Evolutionary conservation across 2,797 vertebrate genomes (phyloP).

Genomic region (Fistularia commersonii): DNA sequence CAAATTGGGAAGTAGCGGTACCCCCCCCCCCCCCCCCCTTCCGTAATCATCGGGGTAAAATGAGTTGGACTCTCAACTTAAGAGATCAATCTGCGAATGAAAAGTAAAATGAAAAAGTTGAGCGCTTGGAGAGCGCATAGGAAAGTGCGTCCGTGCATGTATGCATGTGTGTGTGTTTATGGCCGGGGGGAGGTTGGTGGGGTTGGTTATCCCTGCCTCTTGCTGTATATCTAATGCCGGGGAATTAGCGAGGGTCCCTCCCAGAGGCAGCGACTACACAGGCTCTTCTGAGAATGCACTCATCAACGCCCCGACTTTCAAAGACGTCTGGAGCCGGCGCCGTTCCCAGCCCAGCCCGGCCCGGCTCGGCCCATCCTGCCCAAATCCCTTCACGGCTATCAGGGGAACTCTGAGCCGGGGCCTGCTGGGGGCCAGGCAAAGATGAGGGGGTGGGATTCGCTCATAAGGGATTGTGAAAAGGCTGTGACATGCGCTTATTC

Average conservation of each 20-base stretch:
- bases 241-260: constrained; percentile 74
- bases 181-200: constrained; percentile 65
- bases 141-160: constrained; percentile 37
- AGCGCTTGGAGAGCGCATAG: constrained; percentile 57
- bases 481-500: constrained; percentile 80
- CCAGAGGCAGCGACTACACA: constrained; percentile 76
- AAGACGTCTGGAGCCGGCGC: constrained; percentile 73
- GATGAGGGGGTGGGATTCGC: constrained; percentile 69
- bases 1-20: too few relatives aligned
- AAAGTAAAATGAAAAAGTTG: constrained; percentile 63
- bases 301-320: constrained; percentile 71
- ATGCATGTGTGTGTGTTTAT: constrained; percentile 42
- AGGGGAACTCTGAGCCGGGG: constrained; percentile 70
- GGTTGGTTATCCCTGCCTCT: constrained; percentile 68
- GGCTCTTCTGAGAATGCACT: constrained; percentile 67
- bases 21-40: too few relatives aligned
- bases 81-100: constrained; percentile 9
- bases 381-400: constrained; percentile 83
- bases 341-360: constrained; percentile 79
- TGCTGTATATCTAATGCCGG: constrained; percentile 66
- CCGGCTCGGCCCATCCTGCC: constrained; percentile 76
- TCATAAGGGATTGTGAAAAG: constrained; percentile 76
- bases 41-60: too few relatives aligned
- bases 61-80: constrained; percentile 2
- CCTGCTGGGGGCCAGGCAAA: constrained; percentile 72